Conservation (phyloP, 2,888 invertebrate genomes). For the Amiota mariae region DNA sequence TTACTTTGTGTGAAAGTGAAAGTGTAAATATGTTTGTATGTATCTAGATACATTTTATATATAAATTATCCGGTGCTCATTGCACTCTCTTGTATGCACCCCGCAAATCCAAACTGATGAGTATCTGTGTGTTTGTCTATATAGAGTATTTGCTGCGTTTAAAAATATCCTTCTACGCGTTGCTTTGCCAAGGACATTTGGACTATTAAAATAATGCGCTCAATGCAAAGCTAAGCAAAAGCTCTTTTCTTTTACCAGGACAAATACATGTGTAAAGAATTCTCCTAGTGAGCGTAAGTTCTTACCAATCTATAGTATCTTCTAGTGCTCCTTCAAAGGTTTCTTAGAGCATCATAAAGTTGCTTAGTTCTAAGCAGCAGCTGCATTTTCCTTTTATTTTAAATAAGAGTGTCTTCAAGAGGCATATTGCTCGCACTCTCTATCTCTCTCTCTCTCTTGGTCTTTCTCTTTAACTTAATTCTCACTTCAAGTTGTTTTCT, state of each 20-base stretch:
- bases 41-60: slow-evolving; percentile 18
- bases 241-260: slow-evolving; percentile 37
- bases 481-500: slow-evolving; percentile 13
- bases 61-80: slow-evolving; percentile 8
- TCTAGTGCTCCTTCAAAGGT: not conserved
- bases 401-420: slow-evolving; percentile 31
- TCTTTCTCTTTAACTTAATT: slow-evolving; percentile 20
- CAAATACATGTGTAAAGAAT: not conserved
- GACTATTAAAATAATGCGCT: slow-evolving; percentile 64
- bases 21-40: slow-evolving; percentile 50
- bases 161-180: slow-evolving; percentile 66
- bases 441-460: too few relatives aligned
- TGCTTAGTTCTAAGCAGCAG: not conserved
- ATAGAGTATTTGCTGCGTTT: slow-evolving; percentile 33
- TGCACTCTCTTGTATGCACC: slow-evolving; percentile 33
- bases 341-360: not conserved
- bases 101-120: slow-evolving; percentile 38
- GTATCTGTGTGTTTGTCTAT: slow-evolving; percentile 28
- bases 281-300: not conserved
- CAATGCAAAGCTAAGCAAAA: slow-evolving; percentile 31
- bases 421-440: slow-evolving; percentile 32
- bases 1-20: slow-evolving; percentile 53
- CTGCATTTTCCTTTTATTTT: slow-evolving; percentile 53
- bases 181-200: slow-evolving; percentile 73
- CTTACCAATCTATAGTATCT: too few relatives aligned